These are phyloP conservation scores for Rapana venosa DNA, from an alignment of 2,888 invertebrate genomes.

Conservation along the genomic window DNA sequence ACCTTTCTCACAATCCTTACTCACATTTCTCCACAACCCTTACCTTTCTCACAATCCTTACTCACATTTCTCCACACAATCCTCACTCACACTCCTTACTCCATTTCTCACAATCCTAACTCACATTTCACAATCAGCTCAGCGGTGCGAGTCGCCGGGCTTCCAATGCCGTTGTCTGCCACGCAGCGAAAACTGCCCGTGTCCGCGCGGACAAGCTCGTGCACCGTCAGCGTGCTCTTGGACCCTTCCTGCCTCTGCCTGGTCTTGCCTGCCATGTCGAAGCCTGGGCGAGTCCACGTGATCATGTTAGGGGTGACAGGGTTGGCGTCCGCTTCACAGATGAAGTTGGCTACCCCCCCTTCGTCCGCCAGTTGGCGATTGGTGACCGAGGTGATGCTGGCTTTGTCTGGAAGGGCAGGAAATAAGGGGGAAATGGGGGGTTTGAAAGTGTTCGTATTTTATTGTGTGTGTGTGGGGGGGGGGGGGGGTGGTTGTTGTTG, in stretches of 20 bases:
- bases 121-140: constrained; percentile 90
- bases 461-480: no score
- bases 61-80: not conserved
- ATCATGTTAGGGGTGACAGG: constrained; percentile 91
- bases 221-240: constrained; percentile 84
- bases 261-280: constrained; percentile 68
- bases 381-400: constrained; percentile 87
- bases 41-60: not conserved
- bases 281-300: constrained; percentile 83
- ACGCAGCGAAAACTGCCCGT: constrained; percentile 92
- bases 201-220: constrained; percentile 88
- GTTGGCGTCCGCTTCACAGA: constrained; percentile 86
- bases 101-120: constrained; percentile 74
- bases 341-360: constrained; percentile 89
- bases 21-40: not conserved
- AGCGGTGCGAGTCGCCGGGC: constrained; percentile 69
- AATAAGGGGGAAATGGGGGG: not conserved
- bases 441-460: not conserved
- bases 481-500: not conserved
- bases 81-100: not conserved
- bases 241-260: constrained; percentile 60
- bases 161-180: constrained; percentile 92
- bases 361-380: constrained; percentile 87
- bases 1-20: not conserved
- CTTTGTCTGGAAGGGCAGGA: constrained; percentile 81